A percentile compares a stretch with the other conserved stretches of the same genome.
Evolutionary conservation across 2,113 vertebrate species (phyloP).

Genomic region (Pseudorhombus dupliciocellatus): DNA sequence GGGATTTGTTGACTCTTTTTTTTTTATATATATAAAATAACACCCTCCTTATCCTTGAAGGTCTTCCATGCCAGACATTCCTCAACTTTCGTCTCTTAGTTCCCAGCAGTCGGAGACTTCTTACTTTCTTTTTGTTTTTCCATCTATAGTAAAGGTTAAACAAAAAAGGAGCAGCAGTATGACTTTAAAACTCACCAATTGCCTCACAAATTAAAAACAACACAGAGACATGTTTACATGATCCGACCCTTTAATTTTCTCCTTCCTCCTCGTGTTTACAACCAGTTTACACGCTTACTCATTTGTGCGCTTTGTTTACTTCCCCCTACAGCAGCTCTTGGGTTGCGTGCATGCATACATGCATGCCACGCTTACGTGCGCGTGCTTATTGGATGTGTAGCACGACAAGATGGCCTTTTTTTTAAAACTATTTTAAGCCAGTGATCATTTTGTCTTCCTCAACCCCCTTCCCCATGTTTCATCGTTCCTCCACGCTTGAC

Average conservation of each 20-base stretch:
- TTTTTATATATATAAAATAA: not conserved
- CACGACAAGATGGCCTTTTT: conserved; percentile 20
- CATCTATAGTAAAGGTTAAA: not conserved
- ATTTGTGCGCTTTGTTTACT: conserved; percentile 43
- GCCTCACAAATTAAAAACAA: conserved; percentile 19
- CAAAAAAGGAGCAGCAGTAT: not conserved
- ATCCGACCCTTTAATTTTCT: conserved; percentile 18
- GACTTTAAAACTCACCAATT: not conserved
- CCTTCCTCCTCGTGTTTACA: conserved; percentile 22
- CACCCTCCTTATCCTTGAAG: not conserved
- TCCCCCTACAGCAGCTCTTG: conserved; percentile 20
- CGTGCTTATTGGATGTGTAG: not conserved
- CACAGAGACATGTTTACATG: not conserved
- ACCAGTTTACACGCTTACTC: conserved; percentile 24
- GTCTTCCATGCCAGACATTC: not conserved
- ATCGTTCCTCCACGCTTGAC: conserved; percentile 56
- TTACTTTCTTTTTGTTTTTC: not conserved
- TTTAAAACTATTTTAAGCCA: conserved; percentile 15
- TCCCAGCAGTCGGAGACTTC: not conserved
- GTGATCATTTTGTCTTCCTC: conserved; percentile 43
- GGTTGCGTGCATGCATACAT: not conserved
- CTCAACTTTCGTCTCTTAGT: not conserved
- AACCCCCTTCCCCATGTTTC: conserved; percentile 28
- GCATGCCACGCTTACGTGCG: conserved; percentile 7
- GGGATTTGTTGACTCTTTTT: not conserved